Base-by-base conservation (phyloP, 2,113 vertebrate species). In the Aegotheles bennettii region DNA sequence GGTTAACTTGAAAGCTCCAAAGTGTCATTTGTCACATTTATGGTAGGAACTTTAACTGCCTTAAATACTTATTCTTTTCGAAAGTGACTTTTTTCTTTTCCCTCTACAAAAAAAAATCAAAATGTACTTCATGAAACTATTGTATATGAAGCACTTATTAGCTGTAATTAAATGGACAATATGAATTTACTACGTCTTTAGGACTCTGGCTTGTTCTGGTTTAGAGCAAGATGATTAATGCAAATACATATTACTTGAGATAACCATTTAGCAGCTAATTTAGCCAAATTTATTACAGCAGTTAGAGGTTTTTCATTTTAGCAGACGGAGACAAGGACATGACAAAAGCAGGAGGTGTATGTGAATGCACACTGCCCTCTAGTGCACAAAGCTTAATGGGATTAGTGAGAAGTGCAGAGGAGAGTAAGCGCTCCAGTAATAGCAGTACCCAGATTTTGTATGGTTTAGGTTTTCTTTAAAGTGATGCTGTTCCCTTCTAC, bases 261-360 rank as follows among this genome's bases (percentile, higher is more conserved):
- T 99, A 99, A 99, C 99, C 99, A 99, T 99, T 99, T 99, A 99
- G 98, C 98, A 99, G 98, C 99, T 99, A 98, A 99, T 99, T 99
- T 99, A 98, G 99, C 98, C 98, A 99, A 99, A 99, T 99, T 98
- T 99, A 99, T 99, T 99, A 99, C 98, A 98, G 98, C 98, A 98
- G 98, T 98, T 98, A 98, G 98, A 98, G 98, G 98, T 97, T 98
- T 98, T 98, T 98, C 97, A 98, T 98, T 98, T 98, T 96, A 98
- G 98, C 98, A 98, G 98, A 98, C 96, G 96, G 98, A 98, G 98
- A 98, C 98, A 99, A 99, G 98, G 98, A 98, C 98, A 98, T 98
- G 97, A 97, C 97, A 97, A 97, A 97, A 97, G 97, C 93, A 45
- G 95, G 15, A 11, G 76, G 85, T 85, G 97, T 98, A 51, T 96